Evolutionary conservation across 2,888 invertebrate species (phyloP), one percentile per base, ranked within the genome.

Genomic region (Caenorhabditis imperialis): DNA sequence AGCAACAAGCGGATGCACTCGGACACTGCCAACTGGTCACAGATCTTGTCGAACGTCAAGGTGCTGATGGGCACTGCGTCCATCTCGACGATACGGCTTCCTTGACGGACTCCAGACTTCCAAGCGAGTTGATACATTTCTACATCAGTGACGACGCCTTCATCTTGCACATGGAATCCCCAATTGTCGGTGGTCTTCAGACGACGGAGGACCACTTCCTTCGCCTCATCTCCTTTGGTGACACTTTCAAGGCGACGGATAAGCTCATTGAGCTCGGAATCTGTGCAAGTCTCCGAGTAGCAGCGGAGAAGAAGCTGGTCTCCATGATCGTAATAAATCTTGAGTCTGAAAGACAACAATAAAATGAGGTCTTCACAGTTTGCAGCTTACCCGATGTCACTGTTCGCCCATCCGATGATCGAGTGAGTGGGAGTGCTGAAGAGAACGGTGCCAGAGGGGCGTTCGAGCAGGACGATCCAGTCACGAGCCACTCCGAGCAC

Each of bases 131-230:
- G 90, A 76, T 89, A 89, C 74, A 88, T 91, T 88, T 95, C 95
- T n/a, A 96, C 95, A 85, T 95, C 93, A 3, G 95, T 95, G 30
- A 96, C 94, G 23, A 96, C 92, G 3, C 96, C 96, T 69, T 88
- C 88, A 16, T 75, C 78, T 45, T 81, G 77, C 8, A 87, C 79
- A 55, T 85, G 85, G 76, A 87, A 87, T 44, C 87, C 87, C 78
- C 85, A 83, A 6, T 76, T 60, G 33, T 85, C 86, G 1, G 78
- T 76, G 12, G 79, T 75, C 20, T 78, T 65, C 87, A 73, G 45
- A 23, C 81, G 75, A 2, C 86, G 62, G 8, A 85, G 65, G 22
- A 85, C 81, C 14, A 84, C 71, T 74, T 85, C 93, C 53, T 92
- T 72, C 95, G 91, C 90, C 87, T 91, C 90, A 78, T 89, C 90